A percentile compares a stretch with the other conserved stretches of the same genome.
Evolutionary conservation across 2,113 vertebrate genomes (phyloP).

Genomic region (Cariama cristata): DNA sequence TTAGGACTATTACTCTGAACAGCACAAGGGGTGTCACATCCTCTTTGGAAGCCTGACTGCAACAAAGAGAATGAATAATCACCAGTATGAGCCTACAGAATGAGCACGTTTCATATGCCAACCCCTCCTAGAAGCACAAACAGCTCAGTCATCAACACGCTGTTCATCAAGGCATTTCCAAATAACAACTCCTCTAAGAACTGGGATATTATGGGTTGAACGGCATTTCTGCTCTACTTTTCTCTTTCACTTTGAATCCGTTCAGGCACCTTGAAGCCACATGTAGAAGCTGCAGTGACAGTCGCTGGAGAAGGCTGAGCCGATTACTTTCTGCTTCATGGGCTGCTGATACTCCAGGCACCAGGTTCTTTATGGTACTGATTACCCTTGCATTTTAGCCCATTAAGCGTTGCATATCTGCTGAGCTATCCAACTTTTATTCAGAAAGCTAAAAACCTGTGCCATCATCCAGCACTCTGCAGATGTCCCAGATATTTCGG

Average conservation of each 20-base stretch:
- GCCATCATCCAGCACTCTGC: not conserved
- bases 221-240: constrained; percentile 12
- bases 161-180: not conserved
- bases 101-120: not conserved
- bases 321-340: constrained; percentile 23
- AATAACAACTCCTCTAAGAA: not conserved
- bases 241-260: constrained; percentile 26
- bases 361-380: not conserved
- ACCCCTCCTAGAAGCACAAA: not conserved
- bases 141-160: not conserved
- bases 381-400: constrained; percentile 22
- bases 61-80: not conserved
- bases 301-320: not conserved
- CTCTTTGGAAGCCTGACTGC: not conserved
- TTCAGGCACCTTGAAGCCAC: constrained; percentile 18
- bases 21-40: not conserved
- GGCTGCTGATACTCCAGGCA: constrained; percentile 1
- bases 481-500: constrained; percentile 46
- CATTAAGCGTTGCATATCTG: constrained; percentile 23
- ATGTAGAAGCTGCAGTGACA: not conserved
- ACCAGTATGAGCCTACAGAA: not conserved
- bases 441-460: constrained; percentile 46
- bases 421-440: constrained; percentile 53
- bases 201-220: not conserved
- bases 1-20: not conserved